phyloP scores from a whole-genome alignment of 2,113 vertebrate species.

The Mastomys natalensis region DNA sequence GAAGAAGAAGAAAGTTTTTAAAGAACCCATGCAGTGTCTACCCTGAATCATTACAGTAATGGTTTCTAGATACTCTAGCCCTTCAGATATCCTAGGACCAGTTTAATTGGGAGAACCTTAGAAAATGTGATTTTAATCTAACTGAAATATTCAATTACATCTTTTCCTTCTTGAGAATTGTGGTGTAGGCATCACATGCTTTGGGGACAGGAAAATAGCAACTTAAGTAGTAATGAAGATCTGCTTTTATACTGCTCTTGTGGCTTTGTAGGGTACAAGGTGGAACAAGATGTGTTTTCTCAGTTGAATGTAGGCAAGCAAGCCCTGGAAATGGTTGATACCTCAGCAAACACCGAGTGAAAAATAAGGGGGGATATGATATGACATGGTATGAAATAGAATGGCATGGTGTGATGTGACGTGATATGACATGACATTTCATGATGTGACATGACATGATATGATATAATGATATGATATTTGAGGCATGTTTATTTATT shows the following conservation, averaged over 20 bases:
- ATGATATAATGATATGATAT: neutral
- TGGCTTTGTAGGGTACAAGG: conserved; percentile 40
- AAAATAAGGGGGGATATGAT: neutral
- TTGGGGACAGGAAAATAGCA: conserved; percentile 42
- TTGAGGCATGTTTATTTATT: conserved; percentile 38
- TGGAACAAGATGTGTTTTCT: conserved; percentile 56
- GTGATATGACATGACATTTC: neutral
- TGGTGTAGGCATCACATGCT: neutral
- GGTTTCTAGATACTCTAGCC: neutral
- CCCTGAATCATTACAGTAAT: neutral
- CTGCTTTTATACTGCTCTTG: conserved; percentile 32
- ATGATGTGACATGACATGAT: neutral
- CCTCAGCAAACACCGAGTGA: conserved; percentile 10
- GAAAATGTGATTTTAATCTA: conserved; percentile 3
- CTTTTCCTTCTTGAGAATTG: conserved; percentile 36
- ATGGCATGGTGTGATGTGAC: neutral
- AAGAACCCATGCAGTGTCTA: neutral
- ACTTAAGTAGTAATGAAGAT: conserved; percentile 52
- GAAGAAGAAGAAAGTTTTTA: neutral
- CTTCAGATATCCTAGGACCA: neutral
- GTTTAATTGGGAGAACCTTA: neutral
- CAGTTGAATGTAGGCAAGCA: conserved; percentile 48
- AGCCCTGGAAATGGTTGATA: conserved; percentile 46
- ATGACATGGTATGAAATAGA: neutral
- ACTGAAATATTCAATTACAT: conserved; percentile 39